Percentiles rank a stretch among this genome's conserved stretches.
Conservation (phyloP, 2,888 invertebrate species). For the Melieria picta region DNA sequence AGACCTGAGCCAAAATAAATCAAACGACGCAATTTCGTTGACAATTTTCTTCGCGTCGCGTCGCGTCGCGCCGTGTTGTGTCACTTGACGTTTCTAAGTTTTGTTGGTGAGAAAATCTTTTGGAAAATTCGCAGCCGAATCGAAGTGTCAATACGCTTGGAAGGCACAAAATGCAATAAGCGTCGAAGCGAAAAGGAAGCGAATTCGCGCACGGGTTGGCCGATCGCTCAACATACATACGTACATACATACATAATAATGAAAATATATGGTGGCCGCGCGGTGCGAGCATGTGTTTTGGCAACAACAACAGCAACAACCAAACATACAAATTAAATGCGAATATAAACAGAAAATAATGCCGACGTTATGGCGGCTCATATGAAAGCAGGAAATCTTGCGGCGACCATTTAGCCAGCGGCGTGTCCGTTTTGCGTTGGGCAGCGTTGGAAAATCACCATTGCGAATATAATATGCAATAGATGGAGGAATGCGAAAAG, state of each 20-base stretch:
- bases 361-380: too few species aligned
- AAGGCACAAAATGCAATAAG: constrained; percentile 23
- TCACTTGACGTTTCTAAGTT: not conserved
- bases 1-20: constrained; percentile 14
- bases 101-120: not conserved
- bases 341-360: too few species aligned
- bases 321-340: constrained; percentile 12
- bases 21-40: constrained; percentile 17
- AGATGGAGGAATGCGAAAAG: too few species aligned
- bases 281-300: not conserved
- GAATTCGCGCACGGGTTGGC: constrained; percentile 8
- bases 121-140: constrained; percentile 4
- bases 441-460: too few species aligned
- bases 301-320: constrained; percentile 10
- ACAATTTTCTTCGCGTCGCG: not conserved
- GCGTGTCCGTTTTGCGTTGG: too few species aligned
- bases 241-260: constrained; percentile 7
- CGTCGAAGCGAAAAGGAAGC: too few species aligned
- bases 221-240: constrained; percentile 18
- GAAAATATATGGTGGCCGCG: not conserved
- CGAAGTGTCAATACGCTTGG: constrained; percentile 20
- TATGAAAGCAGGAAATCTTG: too few species aligned
- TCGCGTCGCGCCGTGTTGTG: too few species aligned
- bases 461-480: too few species aligned
- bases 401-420: too few species aligned